Evolutionary conservation across 1,140 invertebrate species (phyloP).

Genomic region (Drosophila takahashii): DNA sequence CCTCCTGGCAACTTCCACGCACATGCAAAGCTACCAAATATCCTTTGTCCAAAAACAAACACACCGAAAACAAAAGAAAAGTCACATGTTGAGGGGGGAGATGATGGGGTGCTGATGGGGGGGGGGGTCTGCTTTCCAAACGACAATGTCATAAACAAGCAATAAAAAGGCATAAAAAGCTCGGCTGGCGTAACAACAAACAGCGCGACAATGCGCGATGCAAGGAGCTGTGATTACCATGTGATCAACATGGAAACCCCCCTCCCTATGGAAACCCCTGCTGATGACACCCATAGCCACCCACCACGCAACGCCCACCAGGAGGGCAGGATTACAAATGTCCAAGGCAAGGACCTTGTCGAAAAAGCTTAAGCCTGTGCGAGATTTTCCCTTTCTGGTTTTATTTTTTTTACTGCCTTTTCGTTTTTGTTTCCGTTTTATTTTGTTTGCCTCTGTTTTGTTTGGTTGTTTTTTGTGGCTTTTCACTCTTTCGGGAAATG

Average conservation of each 20-base stretch:
- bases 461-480: constrained; percentile 1
- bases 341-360: constrained; percentile 12
- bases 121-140: not conserved
- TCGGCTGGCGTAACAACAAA: constrained; percentile 9
- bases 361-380: not conserved
- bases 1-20: not conserved
- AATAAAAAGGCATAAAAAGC: constrained; percentile 80
- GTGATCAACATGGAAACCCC: constrained; percentile 70
- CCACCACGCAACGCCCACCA: not conserved
- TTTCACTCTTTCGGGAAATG: constrained; percentile 1
- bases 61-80: constrained; percentile 50
- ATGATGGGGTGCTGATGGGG: no score
- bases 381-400: constrained; percentile 14
- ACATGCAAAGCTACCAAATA: constrained; percentile 48
- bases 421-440: constrained; percentile 1
- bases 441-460: constrained; percentile 1
- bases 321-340: constrained; percentile 4
- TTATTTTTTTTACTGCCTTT: not conserved
- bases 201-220: constrained; percentile 35
- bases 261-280: not conserved
- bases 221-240: constrained; percentile 72
- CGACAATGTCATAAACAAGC: constrained; percentile 78
- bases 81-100: constrained; percentile 44
- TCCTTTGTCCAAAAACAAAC: constrained; percentile 61
- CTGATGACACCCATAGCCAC: constrained; percentile 7